Percentiles rank a stretch among this genome's conserved stretches.
These are phyloP conservation scores for Thamnophis elegans DNA, from an alignment of 2,797 vertebrate species.

Conservation along the genomic window DNA sequence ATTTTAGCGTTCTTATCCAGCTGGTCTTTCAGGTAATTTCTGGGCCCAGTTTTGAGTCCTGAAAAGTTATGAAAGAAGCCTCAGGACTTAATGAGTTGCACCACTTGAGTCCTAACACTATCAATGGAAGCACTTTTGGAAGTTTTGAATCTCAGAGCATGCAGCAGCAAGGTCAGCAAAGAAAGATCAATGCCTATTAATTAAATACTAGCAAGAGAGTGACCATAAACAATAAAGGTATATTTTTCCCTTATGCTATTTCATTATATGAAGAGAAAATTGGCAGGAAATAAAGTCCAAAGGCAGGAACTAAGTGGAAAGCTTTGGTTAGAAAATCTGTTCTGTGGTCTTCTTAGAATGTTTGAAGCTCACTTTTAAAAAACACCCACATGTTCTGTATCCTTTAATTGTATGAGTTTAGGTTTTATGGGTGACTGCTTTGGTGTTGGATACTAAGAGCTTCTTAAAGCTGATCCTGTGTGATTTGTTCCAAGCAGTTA, in stretches of 20 bases:
- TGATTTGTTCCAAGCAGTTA: neutral
- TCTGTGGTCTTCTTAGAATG: neutral
- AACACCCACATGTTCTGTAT: neutral
- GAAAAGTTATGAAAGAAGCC: neutral
- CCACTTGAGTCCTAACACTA: neutral
- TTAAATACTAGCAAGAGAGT: neutral
- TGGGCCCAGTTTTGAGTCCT: neutral
- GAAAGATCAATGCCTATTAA: neutral
- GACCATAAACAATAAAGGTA: neutral
- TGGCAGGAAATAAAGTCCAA: neutral
- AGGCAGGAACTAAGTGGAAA: neutral
- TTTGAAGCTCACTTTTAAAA: conserved; percentile 21
- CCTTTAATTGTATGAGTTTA: neutral
- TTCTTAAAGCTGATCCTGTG: neutral
- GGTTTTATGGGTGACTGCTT: neutral
- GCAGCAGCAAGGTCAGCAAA: neutral
- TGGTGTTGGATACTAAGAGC: neutral
- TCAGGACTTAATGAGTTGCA: neutral
- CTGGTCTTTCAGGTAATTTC: neutral
- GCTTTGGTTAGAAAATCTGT: conserved; percentile 19
- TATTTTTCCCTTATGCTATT: neutral
- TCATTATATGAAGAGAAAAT: neutral
- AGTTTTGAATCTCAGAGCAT: neutral
- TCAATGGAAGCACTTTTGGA: neutral
- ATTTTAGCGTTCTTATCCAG: neutral